A percentile compares a stretch with the other conserved stretches of the same genome.
These are phyloP conservation scores for Siniperca knerii DNA, from an alignment of 2,113 vertebrate species.

Conservation along the genomic window DNA sequence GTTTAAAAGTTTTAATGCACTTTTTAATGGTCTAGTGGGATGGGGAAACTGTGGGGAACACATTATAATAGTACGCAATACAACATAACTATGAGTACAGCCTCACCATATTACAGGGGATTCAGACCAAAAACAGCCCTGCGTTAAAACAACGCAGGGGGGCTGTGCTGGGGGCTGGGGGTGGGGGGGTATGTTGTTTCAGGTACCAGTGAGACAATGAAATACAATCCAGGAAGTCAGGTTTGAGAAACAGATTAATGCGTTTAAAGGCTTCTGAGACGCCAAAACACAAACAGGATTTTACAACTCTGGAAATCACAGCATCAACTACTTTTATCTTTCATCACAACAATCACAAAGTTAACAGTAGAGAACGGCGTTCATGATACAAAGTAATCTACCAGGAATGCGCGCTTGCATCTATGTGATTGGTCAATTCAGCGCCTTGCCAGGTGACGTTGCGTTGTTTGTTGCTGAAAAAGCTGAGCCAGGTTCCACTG, in stretches of 20 bases:
- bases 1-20: neutral
- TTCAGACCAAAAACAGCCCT: too few species aligned
- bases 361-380: too few species aligned
- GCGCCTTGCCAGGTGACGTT: too few species aligned
- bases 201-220: conserved; percentile 14
- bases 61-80: neutral
- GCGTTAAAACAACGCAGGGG: too few species aligned
- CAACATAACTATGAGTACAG: neutral
- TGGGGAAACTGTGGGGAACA: neutral
- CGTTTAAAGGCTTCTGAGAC: neutral
- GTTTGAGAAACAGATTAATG: neutral
- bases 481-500: too few species aligned
- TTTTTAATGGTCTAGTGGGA: neutral
- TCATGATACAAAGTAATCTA: too few species aligned
- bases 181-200: conserved; percentile 5
- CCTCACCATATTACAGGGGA: neutral
- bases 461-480: too few species aligned
- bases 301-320: too few species aligned
- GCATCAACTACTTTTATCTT: too few species aligned
- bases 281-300: neutral
- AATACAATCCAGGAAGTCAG: conserved; percentile 8
- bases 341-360: too few species aligned
- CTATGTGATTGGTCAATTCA: too few species aligned
- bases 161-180: neutral
- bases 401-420: too few species aligned